Evolutionary conservation across 64 coral and sea anemone genomes (phyloP).

Genomic region (Acropora yongei): DNA sequence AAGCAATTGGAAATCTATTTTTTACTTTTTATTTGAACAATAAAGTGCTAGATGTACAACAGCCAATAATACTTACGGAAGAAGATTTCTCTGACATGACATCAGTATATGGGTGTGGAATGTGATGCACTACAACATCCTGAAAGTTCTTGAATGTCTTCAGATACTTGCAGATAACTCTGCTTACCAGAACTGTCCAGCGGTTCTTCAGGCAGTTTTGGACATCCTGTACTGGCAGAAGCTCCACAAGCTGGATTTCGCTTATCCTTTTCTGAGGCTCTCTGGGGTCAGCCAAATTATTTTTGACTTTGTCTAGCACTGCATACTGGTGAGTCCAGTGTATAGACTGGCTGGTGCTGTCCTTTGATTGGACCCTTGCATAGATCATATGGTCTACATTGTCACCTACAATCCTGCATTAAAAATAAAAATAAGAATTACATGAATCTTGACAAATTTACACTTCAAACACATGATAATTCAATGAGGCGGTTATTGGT

Average conservation of each 20-base stretch:
- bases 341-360: slow-evolving; percentile 32
- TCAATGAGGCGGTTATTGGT: background rate
- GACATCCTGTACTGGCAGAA: slow-evolving; percentile 43
- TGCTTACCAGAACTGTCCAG: slow-evolving; percentile 49
- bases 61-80: background rate
- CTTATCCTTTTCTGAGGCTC: slow-evolving; percentile 4
- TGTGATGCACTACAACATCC: slow-evolving; percentile 51
- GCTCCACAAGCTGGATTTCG: slow-evolving; percentile 13
- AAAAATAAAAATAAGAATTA: slow-evolving; percentile 7
- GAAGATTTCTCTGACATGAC: slow-evolving; percentile 51
- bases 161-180: slow-evolving; percentile 57
- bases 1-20: background rate
- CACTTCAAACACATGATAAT: background rate
- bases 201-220: slow-evolving; percentile 22
- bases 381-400: slow-evolving; percentile 63
- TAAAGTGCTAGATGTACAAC: background rate
- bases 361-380: slow-evolving; percentile 58
- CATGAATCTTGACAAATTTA: background rate
- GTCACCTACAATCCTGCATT: slow-evolving; percentile 65
- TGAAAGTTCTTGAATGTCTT: slow-evolving; percentile 49
- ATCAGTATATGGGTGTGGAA: slow-evolving; percentile 51
- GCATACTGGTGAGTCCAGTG: slow-evolving; percentile 73
- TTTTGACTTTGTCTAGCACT: slow-evolving; percentile 31
- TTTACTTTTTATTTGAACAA: slow-evolving; percentile 1
- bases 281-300: background rate